Conservation (phyloP, 2,113 vertebrate genomes). For the Cyprinodon tularosa region DNA sequence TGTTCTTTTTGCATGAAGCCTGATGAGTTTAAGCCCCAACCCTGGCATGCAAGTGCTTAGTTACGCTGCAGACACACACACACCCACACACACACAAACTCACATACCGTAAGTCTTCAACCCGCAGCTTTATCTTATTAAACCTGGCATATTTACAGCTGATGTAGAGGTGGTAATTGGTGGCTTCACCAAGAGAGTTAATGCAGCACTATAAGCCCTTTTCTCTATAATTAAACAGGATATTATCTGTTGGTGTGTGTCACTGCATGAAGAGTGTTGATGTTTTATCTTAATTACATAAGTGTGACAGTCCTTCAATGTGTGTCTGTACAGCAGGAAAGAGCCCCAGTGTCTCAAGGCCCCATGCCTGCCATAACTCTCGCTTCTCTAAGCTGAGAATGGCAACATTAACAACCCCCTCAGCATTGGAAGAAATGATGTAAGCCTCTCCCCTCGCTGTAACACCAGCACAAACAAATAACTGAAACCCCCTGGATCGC, state of each 20-base stretch:
- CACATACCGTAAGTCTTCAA: background rate
- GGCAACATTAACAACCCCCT: slow-evolving; percentile 63
- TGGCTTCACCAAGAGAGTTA: slow-evolving; percentile 53
- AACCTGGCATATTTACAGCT: slow-evolving; percentile 60
- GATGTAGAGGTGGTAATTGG: slow-evolving; percentile 57
- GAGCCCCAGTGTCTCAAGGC: slow-evolving; percentile 39
- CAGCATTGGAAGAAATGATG: slow-evolving; percentile 72
- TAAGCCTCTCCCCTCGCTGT: slow-evolving; percentile 51
- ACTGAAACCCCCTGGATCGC: slow-evolving; percentile 43
- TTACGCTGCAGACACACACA: slow-evolving; percentile 1
- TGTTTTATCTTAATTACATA: slow-evolving; percentile 13
- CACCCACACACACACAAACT: slow-evolving; percentile 8
- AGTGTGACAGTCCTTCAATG: slow-evolving; percentile 4
- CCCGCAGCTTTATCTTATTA: slow-evolving; percentile 43
- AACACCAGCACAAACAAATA: slow-evolving; percentile 32
- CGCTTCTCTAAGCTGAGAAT: slow-evolving; percentile 39
- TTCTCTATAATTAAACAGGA: slow-evolving; percentile 57
- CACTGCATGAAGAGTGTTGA: slow-evolving; percentile 16
- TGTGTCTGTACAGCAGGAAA: slow-evolving; percentile 30
- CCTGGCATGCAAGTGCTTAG: slow-evolving; percentile 47
- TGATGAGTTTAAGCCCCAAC: slow-evolving; percentile 49
- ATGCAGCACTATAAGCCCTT: slow-evolving; percentile 47
- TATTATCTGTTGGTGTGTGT: slow-evolving; percentile 10
- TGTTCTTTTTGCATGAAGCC: slow-evolving; percentile 56
- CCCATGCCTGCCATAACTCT: slow-evolving; percentile 21